Conservation (phyloP, 2,113 vertebrate species). For the Caloenas nicobarica region DNA sequence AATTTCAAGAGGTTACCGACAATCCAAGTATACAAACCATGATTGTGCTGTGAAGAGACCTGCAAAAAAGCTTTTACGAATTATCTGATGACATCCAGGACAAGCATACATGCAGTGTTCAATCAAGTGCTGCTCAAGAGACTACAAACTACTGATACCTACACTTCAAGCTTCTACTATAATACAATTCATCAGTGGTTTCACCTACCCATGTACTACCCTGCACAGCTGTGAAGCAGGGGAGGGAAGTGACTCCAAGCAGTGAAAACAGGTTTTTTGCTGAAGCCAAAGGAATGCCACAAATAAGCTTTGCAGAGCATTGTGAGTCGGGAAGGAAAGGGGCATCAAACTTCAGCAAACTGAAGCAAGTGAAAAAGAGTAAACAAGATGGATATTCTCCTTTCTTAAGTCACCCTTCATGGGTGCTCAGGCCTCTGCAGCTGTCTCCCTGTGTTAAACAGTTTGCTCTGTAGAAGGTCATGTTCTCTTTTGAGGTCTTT, state of each 20-base stretch:
- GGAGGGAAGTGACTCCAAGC: neutral
- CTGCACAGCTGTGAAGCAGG: neutral
- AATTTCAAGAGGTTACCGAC: neutral
- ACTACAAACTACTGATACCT: neutral
- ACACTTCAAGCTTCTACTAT: neutral
- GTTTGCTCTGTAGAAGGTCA: neutral
- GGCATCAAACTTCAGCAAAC: neutral
- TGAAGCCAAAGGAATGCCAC: neutral
- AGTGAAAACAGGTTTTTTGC: neutral
- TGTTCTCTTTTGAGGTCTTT: neutral
- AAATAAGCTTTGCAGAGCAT: neutral
- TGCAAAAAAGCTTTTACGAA: neutral
- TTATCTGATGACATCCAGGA: neutral
- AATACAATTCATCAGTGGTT: neutral
- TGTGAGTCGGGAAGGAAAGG: neutral
- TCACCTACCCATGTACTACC: neutral
- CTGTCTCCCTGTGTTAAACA: neutral
- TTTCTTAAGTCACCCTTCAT: neutral
- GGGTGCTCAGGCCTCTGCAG: neutral
- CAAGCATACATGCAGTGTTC: neutral
- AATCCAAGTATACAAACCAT: neutral
- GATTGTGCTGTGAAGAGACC: neutral
- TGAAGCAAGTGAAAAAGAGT: neutral
- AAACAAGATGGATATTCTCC: neutral
- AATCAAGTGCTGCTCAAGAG: neutral